Evolutionary conservation across 2,888 invertebrate species (phyloP), one percentile per base, ranked within the genome.

Genomic region (Eupeodes latifasciatus): DNA sequence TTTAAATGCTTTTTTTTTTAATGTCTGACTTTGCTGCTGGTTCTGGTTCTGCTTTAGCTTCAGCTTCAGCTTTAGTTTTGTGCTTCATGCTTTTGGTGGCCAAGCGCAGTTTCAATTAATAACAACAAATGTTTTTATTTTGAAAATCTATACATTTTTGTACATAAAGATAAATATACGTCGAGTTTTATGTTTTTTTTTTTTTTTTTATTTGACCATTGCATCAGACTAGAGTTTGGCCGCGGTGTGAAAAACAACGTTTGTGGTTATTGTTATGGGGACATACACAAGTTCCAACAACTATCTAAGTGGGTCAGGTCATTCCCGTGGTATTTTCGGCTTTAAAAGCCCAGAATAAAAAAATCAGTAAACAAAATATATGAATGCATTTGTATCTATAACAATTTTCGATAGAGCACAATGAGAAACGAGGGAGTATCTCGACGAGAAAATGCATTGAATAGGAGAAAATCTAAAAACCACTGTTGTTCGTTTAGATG

Each of bases 281-380:
- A 81, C 85, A 64, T 67, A n/a, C 27, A 27, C 57, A 67, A 78
- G 84, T 81, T 27, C 27, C 27, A 27, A 71, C 81, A 81, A 78
- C 69, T 85, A 78, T 85, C 85, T 88, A 88, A 88, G 81, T 85
- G 81, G 88, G 88, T 88, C 88, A 88, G 81, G 81, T 85, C 81
- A 77, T 85, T 75, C 75, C 74, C 74, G 81, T 72, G 61, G 77
- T 69, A 36, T 67, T 61, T 81, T 74, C 55, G 19, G 47, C 11
- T 36, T 74, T 10, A 55, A 67, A 51, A 55, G n/a, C 6, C 61
- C n/a, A 14, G 53, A 59, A 49, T 0, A 49, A 57, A 44, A 44
- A 47, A 19, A 27, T 27, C 27, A 27, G 27, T 16, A 71, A 71
- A 19, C 40, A 19, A 74, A 57, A 51, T 40, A 40, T 40, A 40